phyloP scores from a whole-genome alignment of 2,888 invertebrate genomes.

The Gibbula magus region DNA sequence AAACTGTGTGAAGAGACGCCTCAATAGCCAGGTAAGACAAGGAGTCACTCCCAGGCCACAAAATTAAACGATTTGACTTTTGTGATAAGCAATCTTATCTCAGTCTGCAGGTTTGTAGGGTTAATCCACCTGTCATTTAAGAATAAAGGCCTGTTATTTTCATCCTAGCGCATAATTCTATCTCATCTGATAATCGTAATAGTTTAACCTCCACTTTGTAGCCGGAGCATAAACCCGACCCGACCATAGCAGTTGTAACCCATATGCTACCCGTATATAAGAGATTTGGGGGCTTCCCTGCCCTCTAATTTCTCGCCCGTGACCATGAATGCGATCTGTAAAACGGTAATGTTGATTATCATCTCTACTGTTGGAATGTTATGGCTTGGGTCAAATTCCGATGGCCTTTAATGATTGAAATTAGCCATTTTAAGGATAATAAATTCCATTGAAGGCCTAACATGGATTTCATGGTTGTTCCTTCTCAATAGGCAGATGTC shows the following conservation, averaged over 20 bases:
- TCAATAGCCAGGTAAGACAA: too few relatives aligned
- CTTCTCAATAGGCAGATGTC: too few relatives aligned
- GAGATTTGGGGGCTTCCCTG: background rate
- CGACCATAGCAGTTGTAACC: background rate
- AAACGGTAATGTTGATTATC: background rate
- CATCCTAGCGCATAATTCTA: background rate
- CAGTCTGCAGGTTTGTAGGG: background rate
- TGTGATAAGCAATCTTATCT: too few relatives aligned
- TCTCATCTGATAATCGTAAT: background rate
- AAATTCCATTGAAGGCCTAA: too few relatives aligned
- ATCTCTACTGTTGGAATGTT: background rate
- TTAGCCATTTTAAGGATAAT: background rate
- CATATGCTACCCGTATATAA: background rate
- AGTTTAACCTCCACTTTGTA: background rate
- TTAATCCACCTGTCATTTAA: background rate
- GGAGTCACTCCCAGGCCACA: too few relatives aligned
- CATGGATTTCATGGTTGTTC: too few relatives aligned
- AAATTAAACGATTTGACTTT: too few relatives aligned
- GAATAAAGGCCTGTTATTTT: background rate
- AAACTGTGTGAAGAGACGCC: too few relatives aligned
- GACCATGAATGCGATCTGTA: background rate
- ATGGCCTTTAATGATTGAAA: constrained; percentile 1
- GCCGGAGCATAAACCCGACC: background rate
- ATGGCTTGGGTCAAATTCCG: background rate
- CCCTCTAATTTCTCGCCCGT: constrained; percentile 7